Evolutionary conservation across 2,113 vertebrate genomes (phyloP).

Genomic region (Microtus richardsoni): DNA sequence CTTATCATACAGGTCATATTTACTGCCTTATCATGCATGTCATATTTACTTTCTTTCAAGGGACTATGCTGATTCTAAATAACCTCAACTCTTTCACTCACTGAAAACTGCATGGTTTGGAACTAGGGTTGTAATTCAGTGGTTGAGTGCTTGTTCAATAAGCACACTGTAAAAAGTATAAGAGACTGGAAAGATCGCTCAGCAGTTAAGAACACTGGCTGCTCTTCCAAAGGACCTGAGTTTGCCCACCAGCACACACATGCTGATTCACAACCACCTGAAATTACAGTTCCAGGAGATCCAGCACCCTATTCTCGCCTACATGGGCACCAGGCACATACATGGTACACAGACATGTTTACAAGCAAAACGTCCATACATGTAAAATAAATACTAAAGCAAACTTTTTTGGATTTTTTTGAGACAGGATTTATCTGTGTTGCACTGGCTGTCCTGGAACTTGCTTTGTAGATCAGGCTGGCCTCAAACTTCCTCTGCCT

Average conservation of each 20-base stretch:
- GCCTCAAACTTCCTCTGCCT: background rate
- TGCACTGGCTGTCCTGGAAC: background rate
- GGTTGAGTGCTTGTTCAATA: background rate
- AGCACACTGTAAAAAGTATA: background rate
- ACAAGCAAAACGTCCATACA: background rate
- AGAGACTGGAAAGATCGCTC: background rate
- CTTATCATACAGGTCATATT: background rate
- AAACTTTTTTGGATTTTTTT: background rate
- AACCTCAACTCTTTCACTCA: background rate
- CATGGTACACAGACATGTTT: background rate
- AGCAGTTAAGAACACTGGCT: background rate
- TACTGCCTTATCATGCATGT: background rate
- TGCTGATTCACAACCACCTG: background rate
- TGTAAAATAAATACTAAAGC: background rate
- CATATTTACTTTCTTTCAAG: slow-evolving; percentile 19
- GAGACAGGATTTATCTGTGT: background rate
- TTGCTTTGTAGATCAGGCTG: background rate
- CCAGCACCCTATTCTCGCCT: background rate
- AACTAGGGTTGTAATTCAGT: background rate
- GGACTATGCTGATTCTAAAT: slow-evolving; percentile 33
- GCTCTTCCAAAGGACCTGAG: background rate
- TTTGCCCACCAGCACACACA: background rate
- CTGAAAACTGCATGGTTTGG: slow-evolving; percentile 14
- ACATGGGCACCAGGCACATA: background rate
- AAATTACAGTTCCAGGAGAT: background rate